Base-by-base conservation (phyloP, 1,140 invertebrate species). In the Diabrotica virgifera region DNA sequence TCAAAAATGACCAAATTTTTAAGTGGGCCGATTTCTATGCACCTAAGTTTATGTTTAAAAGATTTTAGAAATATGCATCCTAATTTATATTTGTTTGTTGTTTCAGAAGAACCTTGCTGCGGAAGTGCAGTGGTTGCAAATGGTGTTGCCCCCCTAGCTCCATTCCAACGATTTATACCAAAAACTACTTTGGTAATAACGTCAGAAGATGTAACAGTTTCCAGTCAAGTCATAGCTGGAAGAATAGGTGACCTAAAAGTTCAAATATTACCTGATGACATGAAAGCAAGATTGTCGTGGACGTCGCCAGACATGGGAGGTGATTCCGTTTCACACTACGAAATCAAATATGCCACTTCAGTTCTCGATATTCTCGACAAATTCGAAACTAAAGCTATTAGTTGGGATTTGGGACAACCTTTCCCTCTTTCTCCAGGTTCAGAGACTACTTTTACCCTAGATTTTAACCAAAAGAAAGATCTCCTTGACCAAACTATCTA, bases 231-330 rank as follows among this genome's bases (percentile, higher is more conserved):
- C 12, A 54, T 70, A 40, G 72, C 76, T 7, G 82, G 82, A 0
- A 70, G 78, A 59, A 80, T 84, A 37, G 82, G 81, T 9, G 83
- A 85, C 73, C 70, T 85, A 5, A 74, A 67, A 50, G 76, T 79
- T 0, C 75, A 79, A 52, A 64, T 81, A 5, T 61, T 80, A n/a
- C 65, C 75, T 0, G 71, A 74, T 38, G 79, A 82, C 51, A 66
- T 78, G 53, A 80, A 78, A 63, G 81, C 80, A 2, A 68, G 77
- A 53, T 70, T 86, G 0, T 74, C 73, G 2, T 86, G 84, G 84
- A 85, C 83, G 5, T 81, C 84, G 10, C 84, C 84, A 5, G 85
- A 81, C 70, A 83, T 82, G 77, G 82, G 80, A 2, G 81, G 80
- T 5, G 70, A 78, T 55, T 72, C 75, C 67, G 83, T 83, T 0